Percentiles rank a stretch among this genome's conserved stretches.
Evolutionary conservation across 2,797 vertebrate genomes (phyloP).

Genomic region (Xiphophorus birchmanni): DNA sequence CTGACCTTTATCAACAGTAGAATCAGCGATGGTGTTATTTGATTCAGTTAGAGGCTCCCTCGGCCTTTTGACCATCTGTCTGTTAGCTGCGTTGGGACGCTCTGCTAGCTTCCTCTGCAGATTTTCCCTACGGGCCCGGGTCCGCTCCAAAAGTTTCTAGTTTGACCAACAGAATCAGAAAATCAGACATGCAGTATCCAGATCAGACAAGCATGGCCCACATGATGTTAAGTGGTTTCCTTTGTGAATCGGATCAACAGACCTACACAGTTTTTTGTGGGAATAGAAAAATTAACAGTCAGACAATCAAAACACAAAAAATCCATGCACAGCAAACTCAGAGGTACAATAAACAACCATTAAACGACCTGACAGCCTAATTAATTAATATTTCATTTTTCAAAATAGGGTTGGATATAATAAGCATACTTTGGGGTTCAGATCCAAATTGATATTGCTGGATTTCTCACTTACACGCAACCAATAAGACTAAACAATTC

Average conservation of each 20-base stretch:
- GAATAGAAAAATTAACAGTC: not conserved
- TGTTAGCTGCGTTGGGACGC: conserved; percentile 80
- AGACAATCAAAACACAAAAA: not conserved
- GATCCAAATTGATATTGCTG: not conserved
- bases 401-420: not conserved
- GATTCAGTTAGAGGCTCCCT: conserved; percentile 88
- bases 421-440: not conserved
- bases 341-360: not conserved
- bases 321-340: not conserved
- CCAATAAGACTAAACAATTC: not conserved
- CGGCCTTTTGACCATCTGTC: conserved; percentile 82
- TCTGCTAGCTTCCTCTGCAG: conserved; percentile 95
- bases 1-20: conserved; percentile 82
- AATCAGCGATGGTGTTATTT: conserved; percentile 76
- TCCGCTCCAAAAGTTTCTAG: conserved; percentile 95
- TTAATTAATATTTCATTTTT: not conserved
- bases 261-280: not conserved
- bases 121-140: conserved; percentile 94
- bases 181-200: not conserved
- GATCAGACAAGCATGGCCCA: not conserved
- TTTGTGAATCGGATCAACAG: not conserved
- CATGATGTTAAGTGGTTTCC: not conserved
- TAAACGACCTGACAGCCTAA: not conserved
- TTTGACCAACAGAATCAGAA: not conserved
- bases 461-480: not conserved